Evolutionary conservation across 92 coral and sea anemone genomes (phyloP).

Genomic region (Umimayanthus kanabou): DNA sequence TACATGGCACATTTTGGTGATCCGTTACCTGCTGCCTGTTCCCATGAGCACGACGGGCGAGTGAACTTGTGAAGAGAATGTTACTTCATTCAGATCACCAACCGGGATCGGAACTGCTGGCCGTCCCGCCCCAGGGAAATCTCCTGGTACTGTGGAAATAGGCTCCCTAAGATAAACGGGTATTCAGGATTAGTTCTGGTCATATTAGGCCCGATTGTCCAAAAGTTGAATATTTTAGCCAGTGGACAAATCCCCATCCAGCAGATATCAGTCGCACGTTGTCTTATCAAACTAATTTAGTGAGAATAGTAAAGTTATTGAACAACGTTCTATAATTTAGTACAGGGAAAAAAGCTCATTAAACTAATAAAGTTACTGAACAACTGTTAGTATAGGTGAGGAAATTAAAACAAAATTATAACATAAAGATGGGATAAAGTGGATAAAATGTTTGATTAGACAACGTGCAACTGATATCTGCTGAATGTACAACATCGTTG

Average conservation of each 20-base stretch:
- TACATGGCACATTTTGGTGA: not conserved
- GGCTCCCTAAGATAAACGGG: not conserved
- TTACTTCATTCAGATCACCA: slow-evolving; percentile 32
- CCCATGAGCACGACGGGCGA: slow-evolving; percentile 72
- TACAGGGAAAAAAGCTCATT: no score
- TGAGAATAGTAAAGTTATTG: no score
- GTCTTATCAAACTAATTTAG: not conserved
- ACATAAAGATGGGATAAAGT: no score
- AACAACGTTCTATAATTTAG: no score
- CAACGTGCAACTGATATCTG: no score
- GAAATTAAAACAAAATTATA: no score
- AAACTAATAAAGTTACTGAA: no score
- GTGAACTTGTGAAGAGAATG: slow-evolving; percentile 28
- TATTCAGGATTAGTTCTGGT: not conserved
- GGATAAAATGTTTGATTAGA: no score
- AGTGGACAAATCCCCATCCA: not conserved
- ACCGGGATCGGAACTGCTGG: slow-evolving; percentile 34
- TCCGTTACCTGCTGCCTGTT: slow-evolving; percentile 50
- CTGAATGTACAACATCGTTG: no score
- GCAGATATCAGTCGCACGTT: no score
- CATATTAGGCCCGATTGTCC: not conserved
- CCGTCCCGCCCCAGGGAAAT: not conserved
- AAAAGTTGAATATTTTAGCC: no score
- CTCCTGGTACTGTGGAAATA: not conserved
- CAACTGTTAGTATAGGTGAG: no score